phyloP scores from a whole-genome alignment of 2,113 vertebrate genomes.

The Lagenorhynchus albirostris region DNA sequence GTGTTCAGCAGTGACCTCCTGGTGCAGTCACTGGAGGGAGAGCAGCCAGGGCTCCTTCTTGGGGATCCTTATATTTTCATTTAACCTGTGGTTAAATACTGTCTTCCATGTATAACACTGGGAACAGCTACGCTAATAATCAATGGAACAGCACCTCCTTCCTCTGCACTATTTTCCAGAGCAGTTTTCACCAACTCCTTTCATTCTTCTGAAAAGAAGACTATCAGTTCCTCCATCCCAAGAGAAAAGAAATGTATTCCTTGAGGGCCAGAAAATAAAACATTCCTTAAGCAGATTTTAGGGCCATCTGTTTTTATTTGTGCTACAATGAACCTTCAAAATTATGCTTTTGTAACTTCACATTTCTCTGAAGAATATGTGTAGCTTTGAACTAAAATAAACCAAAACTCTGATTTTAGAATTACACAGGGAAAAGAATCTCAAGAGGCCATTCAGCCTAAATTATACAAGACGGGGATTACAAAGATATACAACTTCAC shows the following conservation, averaged over 20 bases:
- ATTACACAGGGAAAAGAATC: neutral
- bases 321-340: conserved; percentile 25
- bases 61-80: neutral
- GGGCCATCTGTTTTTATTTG: conserved; percentile 9
- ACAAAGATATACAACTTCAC: neutral
- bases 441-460: conserved; percentile 12
- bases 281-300: conserved; percentile 35
- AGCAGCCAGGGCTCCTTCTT: neutral
- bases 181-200: neutral
- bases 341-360: conserved; percentile 47
- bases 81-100: neutral
- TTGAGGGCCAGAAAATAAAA: conserved; percentile 45
- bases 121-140: neutral
- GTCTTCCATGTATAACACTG: neutral
- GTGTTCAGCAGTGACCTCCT: neutral
- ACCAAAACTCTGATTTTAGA: conserved; percentile 23
- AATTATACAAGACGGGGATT: neutral
- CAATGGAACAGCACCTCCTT: neutral
- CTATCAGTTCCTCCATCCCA: neutral
- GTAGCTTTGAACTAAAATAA: conserved; percentile 51
- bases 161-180: neutral
- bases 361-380: conserved; percentile 27
- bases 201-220: neutral
- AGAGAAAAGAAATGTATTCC: conserved; percentile 19
- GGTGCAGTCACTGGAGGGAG: neutral